phyloP scores from a whole-genome alignment of 1,140 invertebrate genomes.

The Papilio polytes region DNA sequence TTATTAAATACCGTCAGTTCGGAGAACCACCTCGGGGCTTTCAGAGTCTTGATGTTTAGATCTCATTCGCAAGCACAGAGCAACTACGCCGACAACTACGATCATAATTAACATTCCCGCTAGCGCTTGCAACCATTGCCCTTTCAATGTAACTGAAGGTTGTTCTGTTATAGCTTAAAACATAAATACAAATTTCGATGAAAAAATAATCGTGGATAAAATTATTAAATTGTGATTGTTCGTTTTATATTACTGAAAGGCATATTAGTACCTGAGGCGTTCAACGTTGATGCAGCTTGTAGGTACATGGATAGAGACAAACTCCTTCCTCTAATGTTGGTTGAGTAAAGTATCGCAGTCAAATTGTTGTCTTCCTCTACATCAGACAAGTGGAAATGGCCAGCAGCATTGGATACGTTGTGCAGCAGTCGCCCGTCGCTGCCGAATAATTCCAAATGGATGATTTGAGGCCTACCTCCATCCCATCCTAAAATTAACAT shows the following conservation, averaged over 20 bases:
- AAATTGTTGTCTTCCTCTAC: slow-evolving; percentile 57
- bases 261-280: slow-evolving; percentile 54
- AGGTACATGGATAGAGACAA: slow-evolving; percentile 54
- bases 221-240: background rate
- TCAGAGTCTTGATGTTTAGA: slow-evolving; percentile 49
- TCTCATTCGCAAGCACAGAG: slow-evolving; percentile 55
- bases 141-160: slow-evolving; percentile 45
- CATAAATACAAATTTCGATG: background rate
- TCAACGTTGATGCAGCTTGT: slow-evolving; percentile 57
- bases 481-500: slow-evolving; percentile 61
- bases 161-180: slow-evolving; percentile 55
- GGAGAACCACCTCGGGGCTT: slow-evolving; percentile 66
- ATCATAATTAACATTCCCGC: slow-evolving; percentile 45
- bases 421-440: slow-evolving; percentile 52
- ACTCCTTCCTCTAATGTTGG: slow-evolving; percentile 59
- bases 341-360: slow-evolving; percentile 63
- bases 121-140: slow-evolving; percentile 55
- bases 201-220: background rate
- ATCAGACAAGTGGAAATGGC: slow-evolving; percentile 64
- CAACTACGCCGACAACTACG: slow-evolving; percentile 42
- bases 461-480: slow-evolving; percentile 62
- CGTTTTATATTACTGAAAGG: background rate
- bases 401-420: slow-evolving; percentile 64
- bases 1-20: slow-evolving; percentile 59
- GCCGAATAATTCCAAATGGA: slow-evolving; percentile 61